These are phyloP conservation scores for Copidosoma aretas DNA, from an alignment of 2,888 invertebrate genomes.

Conservation along the genomic window DNA sequence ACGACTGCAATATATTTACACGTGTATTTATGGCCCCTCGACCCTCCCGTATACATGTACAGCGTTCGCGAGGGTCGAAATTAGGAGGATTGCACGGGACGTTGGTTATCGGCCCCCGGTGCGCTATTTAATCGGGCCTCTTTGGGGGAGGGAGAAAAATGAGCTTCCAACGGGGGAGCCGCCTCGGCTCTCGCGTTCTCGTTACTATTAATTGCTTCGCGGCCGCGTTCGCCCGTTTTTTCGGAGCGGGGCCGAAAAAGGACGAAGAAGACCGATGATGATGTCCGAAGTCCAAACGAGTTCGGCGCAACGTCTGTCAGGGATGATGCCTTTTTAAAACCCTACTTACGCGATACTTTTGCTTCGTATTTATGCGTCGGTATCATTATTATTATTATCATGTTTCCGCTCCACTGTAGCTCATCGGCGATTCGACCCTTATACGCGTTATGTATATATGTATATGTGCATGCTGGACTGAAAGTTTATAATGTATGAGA, in stretches of 20 bases:
- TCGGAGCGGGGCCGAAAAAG: background rate
- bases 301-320: conserved; percentile 32
- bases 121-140: background rate
- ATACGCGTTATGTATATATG: too few relatives aligned
- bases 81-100: background rate
- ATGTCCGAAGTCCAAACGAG: conserved; percentile 38
- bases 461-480: too few relatives aligned
- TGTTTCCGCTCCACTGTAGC: too few relatives aligned
- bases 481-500: background rate
- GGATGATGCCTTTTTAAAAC: background rate
- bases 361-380: background rate
- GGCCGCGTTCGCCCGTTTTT: background rate
- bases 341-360: background rate
- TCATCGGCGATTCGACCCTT: too few relatives aligned
- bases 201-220: conserved; percentile 28
- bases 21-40: conserved; percentile 54
- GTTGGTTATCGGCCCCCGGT: background rate
- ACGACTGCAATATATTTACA: conserved; percentile 59
- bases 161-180: background rate
- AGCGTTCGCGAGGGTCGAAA: background rate
- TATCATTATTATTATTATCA: too few relatives aligned
- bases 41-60: background rate
- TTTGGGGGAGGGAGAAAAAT: background rate
- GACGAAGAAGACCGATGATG: conserved; percentile 27
- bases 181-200: background rate